Conservation (phyloP, 2,113 vertebrate genomes). For the Tachuris rubrigastra region DNA sequence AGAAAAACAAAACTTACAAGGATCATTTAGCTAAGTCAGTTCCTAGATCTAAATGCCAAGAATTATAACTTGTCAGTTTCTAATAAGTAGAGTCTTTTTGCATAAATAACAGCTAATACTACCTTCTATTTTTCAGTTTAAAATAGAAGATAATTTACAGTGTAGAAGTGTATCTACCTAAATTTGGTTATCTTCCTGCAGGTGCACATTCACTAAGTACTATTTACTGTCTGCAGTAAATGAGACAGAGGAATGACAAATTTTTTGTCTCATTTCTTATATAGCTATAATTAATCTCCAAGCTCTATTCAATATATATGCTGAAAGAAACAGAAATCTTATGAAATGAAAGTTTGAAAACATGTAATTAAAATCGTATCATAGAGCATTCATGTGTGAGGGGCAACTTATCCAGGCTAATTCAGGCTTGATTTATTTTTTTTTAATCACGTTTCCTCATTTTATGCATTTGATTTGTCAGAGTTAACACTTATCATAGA, state of each 20-base stretch:
- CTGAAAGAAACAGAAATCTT: background rate
- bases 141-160: background rate
- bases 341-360: background rate
- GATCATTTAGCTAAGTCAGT: background rate
- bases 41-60: background rate
- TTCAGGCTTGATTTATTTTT: background rate
- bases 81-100: background rate
- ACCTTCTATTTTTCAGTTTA: background rate
- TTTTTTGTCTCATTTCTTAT: background rate
- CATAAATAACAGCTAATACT: background rate
- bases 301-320: background rate
- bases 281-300: background rate
- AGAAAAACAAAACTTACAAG: background rate
- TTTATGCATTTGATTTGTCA: background rate
- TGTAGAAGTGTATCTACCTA: background rate
- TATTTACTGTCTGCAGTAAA: background rate
- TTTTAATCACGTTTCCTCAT: background rate
- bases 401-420: background rate
- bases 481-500: background rate
- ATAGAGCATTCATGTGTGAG: background rate
- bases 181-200: background rate
- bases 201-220: background rate
- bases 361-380: background rate
- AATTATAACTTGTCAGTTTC: background rate
- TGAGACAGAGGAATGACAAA: background rate